Conservation (phyloP, 2,113 vertebrate genomes). For the Dendrocopos noguchii region DNA sequence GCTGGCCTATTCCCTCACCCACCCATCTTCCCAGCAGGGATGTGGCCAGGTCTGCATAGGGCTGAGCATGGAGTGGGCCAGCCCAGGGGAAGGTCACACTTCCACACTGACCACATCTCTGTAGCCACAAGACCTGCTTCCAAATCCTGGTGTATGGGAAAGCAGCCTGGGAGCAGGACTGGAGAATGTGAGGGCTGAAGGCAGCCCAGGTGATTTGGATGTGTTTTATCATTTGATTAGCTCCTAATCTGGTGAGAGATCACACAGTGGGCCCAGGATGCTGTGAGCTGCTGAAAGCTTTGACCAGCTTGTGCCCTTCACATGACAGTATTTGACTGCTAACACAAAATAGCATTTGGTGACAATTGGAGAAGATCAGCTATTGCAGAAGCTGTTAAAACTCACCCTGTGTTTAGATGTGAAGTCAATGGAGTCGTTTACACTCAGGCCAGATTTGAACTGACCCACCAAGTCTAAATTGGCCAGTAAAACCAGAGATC, state of each 20-base stretch:
- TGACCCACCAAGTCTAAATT: background rate
- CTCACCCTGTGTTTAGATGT: background rate
- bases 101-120: background rate
- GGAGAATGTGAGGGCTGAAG: background rate
- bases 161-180: background rate
- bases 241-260: background rate
- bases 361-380: background rate
- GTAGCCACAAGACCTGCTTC: background rate
- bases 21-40: background rate
- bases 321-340: background rate
- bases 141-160: background rate
- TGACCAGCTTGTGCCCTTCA: background rate
- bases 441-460: background rate
- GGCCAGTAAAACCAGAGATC: background rate
- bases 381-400: background rate
- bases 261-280: background rate
- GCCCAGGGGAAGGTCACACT: background rate
- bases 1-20: background rate
- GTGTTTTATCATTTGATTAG: background rate
- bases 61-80: background rate
- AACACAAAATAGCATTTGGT: background rate
- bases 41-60: background rate
- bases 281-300: background rate
- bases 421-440: background rate
- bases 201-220: background rate